Evolutionary conservation across 2,113 vertebrate species (phyloP), one percentile per base, ranked within the genome.

Genomic region (Bathybates hornii): DNA sequence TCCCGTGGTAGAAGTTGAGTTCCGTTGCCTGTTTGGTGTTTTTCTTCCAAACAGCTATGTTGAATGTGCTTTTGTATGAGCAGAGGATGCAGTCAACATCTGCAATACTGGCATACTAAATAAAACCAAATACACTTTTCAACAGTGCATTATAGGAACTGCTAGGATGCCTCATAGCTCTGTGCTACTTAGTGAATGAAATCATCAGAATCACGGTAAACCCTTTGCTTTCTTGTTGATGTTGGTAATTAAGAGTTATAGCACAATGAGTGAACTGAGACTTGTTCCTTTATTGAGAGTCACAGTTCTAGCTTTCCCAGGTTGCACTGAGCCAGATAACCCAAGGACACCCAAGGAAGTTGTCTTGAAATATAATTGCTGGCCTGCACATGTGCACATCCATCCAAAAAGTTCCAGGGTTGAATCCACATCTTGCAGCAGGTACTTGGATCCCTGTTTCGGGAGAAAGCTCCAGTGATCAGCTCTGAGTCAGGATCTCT

Each of bases 401-500:
- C 53, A 73, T 89, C 61, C 21, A 80, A 63, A 48, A n/a, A n/a
- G 73, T 78, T 78, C 24, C 68, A 71, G 36, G 43, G 87, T 87
- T 81, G 76, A 89, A 90, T 87, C 76, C 54, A 48, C 17, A 14
- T 57, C 61, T 81, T 36, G 43, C 73, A 54, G 9, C 43, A 86
- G 81, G 54, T 71, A 38, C 85, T 89, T 76, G 50, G 66, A 94
- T 84, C 81, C 78, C 57, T 86, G 91, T 88, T 93, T 85, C 81
- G 83, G 50, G 87, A 86, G 80, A 91, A 89, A 86, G 84, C 87
- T 88, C 87, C 63, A 84, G 94, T 79, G 90, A 96, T 96, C 92
- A 90, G 94, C 91, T 95, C 93, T 88, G 91, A 95, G 93, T 91
- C 92, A 90, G 93, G 94, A 95, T 95, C 94, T 94, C 87, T 81